A percentile compares a stretch with the other conserved stretches of the same genome.
Evolutionary conservation across 2,113 vertebrate species (phyloP).

Genomic region (Triplophysa dalaica): DNA sequence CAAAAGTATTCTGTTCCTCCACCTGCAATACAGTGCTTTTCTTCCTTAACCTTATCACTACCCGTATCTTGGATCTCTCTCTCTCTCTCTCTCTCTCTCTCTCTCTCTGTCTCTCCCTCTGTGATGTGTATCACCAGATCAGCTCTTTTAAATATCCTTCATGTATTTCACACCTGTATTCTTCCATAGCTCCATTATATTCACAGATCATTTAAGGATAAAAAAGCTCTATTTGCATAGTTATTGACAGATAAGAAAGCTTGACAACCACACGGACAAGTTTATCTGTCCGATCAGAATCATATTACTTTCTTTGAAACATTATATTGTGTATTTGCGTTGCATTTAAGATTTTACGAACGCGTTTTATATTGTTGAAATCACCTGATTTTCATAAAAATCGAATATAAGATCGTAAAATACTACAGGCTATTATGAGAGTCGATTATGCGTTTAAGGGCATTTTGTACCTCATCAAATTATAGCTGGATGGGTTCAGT

Average conservation of each 20-base stretch:
- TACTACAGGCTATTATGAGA: not conserved
- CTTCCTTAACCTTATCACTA: not conserved
- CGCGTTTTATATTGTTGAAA: not conserved
- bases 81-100: conserved; percentile 20
- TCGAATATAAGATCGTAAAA: no score
- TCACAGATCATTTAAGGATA: conserved; percentile 18
- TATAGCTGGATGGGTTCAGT: not conserved
- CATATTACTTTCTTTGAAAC: not conserved
- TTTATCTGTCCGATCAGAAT: not conserved
- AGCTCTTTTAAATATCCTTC: conserved; percentile 39
- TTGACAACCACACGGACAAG: not conserved
- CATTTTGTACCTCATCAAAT: not conserved
- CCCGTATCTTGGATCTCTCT: not conserved
- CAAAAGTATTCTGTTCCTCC: not conserved
- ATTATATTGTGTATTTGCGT: not conserved
- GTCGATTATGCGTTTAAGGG: not conserved
- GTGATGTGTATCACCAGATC: conserved; percentile 60
- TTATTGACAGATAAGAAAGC: conserved; percentile 12
- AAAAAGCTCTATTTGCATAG: conserved; percentile 11
- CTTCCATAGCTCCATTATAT: conserved; percentile 1
- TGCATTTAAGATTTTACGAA: no score
- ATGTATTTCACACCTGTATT: conserved; percentile 69
- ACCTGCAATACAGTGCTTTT: not conserved
- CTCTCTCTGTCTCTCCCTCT: no score
- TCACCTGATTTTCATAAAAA: not conserved